These are phyloP conservation scores for Enteromius mattozi DNA, from an alignment of 2,797 vertebrate species.

Conservation along the genomic window DNA sequence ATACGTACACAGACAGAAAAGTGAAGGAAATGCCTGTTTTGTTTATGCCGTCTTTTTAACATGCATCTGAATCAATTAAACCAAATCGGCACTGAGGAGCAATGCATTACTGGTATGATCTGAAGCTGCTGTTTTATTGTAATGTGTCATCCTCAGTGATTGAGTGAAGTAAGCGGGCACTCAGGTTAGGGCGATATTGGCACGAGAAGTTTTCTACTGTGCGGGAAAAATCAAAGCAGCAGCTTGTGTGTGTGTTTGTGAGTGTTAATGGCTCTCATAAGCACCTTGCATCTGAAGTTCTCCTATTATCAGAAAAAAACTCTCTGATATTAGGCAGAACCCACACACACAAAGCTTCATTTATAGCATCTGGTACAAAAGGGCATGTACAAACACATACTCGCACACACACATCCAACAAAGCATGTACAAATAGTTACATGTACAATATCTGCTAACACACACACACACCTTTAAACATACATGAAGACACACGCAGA, in stretches of 20 bases:
- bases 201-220: constrained; percentile 39
- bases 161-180: constrained; percentile 44
- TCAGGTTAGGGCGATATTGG: constrained; percentile 26
- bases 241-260: constrained; percentile 38
- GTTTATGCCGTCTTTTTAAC: constrained; percentile 53
- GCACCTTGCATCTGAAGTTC: constrained; percentile 57
- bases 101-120: constrained; percentile 50
- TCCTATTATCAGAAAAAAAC: constrained; percentile 66
- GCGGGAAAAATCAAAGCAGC: constrained; percentile 46
- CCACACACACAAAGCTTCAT: constrained; percentile 50
- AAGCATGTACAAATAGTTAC: constrained; percentile 6
- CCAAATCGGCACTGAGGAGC: constrained; percentile 59
- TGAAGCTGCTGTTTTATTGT: constrained; percentile 40
- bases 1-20: constrained; percentile 50
- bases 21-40: constrained; percentile 54
- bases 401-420: constrained; percentile 15
- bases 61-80: constrained; percentile 74
- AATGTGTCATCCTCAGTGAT: constrained; percentile 48
- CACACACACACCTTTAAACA: constrained; percentile 18
- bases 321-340: constrained; percentile 60
- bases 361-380: constrained; percentile 27
- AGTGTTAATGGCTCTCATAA: constrained; percentile 74
- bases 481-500: constrained; percentile 41
- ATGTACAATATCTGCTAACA: constrained; percentile 23
- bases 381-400: constrained; percentile 12